Evolutionary conservation across 1,140 invertebrate genomes (phyloP), one percentile per base, ranked within the genome.

Genomic region (Magallana gigas): DNA sequence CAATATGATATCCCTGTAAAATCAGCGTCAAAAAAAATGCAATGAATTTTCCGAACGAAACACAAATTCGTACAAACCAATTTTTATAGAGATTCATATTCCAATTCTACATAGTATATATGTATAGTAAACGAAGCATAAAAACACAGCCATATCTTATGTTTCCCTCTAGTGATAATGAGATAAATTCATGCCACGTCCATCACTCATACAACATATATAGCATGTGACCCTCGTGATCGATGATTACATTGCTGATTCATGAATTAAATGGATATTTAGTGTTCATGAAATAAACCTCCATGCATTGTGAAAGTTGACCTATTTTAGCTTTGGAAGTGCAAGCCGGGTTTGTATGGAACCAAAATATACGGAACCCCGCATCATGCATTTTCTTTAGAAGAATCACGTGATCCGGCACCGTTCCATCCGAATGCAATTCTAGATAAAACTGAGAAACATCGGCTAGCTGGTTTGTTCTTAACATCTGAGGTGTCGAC

Each of bases 351-450:
- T 84, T 84, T 84, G 36, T 60, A 16, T 84, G 83, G 18, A 56
- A 84, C 83, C 83, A 84, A 29, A 84, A 84, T 36, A 84, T 58
- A 48, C 83, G 57, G 12, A 84, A 84, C 16, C 83, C 83, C 23
- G 59, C 36, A 5, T 84, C 58, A 84, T 84, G 59, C 29, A 84
- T 16, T 84, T 60, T 23, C 36, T 84, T 84, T 16, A 84, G 68
- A 76, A 76, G 23, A 29, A 76, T 23, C 23, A 76, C 29, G 36
- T 76, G 68, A 2, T 18, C 57, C 9, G 81, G 14, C 16, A 11
- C 48, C 14, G 14, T 12, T 57, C 57, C 81, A 57, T 83, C 8
- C 18, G 57, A 83, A 57, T 83, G 81, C 6, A 83, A 29, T 57
- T 83, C 81, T 23, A 83, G 9, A 29, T 23, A 83, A 83, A 83